A percentile compares a stretch with the other conserved stretches of the same genome.
Evolutionary conservation across 2,888 invertebrate species (phyloP).

Genomic region (Ferdinandea cuprea): DNA sequence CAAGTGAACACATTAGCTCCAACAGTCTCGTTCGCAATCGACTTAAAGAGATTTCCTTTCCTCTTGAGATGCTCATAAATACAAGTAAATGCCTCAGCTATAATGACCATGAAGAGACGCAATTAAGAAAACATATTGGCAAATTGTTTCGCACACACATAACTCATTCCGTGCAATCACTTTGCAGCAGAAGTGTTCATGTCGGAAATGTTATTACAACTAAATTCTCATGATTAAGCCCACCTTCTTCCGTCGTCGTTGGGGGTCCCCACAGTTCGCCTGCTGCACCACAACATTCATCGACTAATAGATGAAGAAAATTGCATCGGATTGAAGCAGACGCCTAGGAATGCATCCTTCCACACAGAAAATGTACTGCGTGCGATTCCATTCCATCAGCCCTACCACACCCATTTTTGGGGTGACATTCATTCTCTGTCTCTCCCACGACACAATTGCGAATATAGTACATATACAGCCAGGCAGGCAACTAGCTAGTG

Average conservation of each 20-base stretch:
- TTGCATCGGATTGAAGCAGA: conserved; percentile 44
- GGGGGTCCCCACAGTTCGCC: conserved; percentile 4
- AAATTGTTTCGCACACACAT: conserved; percentile 68
- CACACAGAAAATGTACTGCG: conserved; percentile 3
- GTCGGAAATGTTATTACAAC: conserved; percentile 73
- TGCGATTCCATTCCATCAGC: conserved; percentile 13
- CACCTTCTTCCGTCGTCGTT: conserved; percentile 51
- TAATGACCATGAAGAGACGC: conserved; percentile 69
- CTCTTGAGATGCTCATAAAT: conserved; percentile 48
- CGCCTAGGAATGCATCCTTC: conserved; percentile 22
- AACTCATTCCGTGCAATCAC: conserved; percentile 69
- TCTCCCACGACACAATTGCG: background rate
- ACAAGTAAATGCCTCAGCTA: conserved; percentile 43
- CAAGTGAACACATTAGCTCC: conserved; percentile 42
- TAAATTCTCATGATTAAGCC: conserved; percentile 73
- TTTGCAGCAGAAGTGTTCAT: conserved; percentile 71
- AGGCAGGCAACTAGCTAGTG: background rate
- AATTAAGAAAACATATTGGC: conserved; percentile 74
- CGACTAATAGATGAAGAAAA: conserved; percentile 69
- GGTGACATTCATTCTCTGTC: conserved; percentile 39
- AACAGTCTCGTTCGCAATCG: conserved; percentile 1
- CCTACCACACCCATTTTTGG: conserved; percentile 7
- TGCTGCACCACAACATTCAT: no score
- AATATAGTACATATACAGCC: conserved; percentile 1
- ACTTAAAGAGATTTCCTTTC: conserved; percentile 40